Conservation (phyloP, 2,113 vertebrate species). For the Enhydra lutris region DNA sequence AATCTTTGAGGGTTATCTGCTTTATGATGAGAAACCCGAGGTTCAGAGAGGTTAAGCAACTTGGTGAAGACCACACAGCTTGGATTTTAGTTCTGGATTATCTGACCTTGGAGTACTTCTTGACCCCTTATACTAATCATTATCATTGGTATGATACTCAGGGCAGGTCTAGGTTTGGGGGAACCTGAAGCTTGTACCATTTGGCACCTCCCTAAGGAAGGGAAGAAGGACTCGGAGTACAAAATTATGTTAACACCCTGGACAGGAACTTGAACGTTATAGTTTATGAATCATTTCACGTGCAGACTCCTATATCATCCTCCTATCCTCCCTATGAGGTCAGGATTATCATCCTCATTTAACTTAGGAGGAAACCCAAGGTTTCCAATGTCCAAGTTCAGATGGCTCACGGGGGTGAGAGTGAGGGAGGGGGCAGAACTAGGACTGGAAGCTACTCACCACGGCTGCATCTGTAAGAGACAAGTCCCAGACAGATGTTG, state of each 20-base stretch:
- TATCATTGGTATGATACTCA: not conserved
- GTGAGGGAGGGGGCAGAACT: not conserved
- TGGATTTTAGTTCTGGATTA: not conserved
- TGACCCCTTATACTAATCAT: not conserved
- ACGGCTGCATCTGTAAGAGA: slow-evolving; percentile 51
- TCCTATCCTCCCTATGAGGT: not conserved
- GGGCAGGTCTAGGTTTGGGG: not conserved
- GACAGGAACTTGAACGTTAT: not conserved
- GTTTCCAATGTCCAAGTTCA: not conserved
- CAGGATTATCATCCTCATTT: not conserved
- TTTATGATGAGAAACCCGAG: not conserved
- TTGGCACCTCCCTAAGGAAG: not conserved
- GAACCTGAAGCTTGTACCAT: not conserved
- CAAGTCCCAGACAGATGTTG: slow-evolving; percentile 52
- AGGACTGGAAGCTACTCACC: not conserved
- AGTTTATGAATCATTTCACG: not conserved
- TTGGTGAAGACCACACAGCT: not conserved
- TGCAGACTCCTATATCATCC: not conserved
- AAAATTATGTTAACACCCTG: not conserved
- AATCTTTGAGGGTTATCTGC: not conserved
- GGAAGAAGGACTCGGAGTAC: not conserved
- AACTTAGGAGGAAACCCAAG: not conserved
- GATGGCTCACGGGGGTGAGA: not conserved
- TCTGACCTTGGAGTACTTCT: not conserved
- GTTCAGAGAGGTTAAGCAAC: not conserved